These are phyloP conservation scores for Fragum whitleyi DNA, from an alignment of 2,888 invertebrate genomes.

Conservation along the genomic window DNA sequence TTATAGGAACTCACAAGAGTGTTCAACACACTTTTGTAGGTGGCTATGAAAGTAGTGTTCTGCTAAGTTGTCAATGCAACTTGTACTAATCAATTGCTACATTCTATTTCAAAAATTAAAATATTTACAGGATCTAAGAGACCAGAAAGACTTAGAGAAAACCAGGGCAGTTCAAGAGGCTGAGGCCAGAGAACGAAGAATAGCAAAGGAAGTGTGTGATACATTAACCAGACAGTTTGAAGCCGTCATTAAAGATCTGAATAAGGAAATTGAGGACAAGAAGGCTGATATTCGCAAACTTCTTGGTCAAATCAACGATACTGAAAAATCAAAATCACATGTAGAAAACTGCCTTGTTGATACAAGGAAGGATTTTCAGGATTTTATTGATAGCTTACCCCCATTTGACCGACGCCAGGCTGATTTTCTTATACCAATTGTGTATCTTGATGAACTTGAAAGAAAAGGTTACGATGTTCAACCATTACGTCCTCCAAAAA, in stretches of 20 bases:
- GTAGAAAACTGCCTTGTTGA: slow-evolving; percentile 71
- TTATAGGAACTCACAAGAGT: too few species aligned
- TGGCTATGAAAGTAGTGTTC: too few species aligned
- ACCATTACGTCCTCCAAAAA: slow-evolving; percentile 41
- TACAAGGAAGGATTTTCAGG: slow-evolving; percentile 73
- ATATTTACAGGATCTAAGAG: slow-evolving; percentile 49
- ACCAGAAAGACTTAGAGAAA: slow-evolving; percentile 69
- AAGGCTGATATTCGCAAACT: slow-evolving; percentile 56
- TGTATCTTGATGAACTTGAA: slow-evolving; percentile 76
- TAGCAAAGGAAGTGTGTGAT: slow-evolving; percentile 68
- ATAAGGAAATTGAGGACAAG: slow-evolving; percentile 58
- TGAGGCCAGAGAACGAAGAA: slow-evolving; percentile 66
- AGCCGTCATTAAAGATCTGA: slow-evolving; percentile 62
- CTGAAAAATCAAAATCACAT: slow-evolving; percentile 63
- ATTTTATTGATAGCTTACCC: slow-evolving; percentile 75
- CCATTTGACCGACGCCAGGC: slow-evolving; percentile 72
- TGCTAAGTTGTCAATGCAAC: too few species aligned
- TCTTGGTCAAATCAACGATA: slow-evolving; percentile 56
- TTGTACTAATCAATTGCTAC: too few species aligned
- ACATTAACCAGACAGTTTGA: slow-evolving; percentile 66
- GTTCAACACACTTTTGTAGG: too few species aligned
- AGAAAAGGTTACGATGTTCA: slow-evolving; percentile 57
- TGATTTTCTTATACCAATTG: slow-evolving; percentile 73
- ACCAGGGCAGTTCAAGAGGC: slow-evolving; percentile 70
- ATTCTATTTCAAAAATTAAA: too few species aligned